Conservation (phyloP, 1,140 invertebrate genomes). For the Megalopta genalis region DNA sequence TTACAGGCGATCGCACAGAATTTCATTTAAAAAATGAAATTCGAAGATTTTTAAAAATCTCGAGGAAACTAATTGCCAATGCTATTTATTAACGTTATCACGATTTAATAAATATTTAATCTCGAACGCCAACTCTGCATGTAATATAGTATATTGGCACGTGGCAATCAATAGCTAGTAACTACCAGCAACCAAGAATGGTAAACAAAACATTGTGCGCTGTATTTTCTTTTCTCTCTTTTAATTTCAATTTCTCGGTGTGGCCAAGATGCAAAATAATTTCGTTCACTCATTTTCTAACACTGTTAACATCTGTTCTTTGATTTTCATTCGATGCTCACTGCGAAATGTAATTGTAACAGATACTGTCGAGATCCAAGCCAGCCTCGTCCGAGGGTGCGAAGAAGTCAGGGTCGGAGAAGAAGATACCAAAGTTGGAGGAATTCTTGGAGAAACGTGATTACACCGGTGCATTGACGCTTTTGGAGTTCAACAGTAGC, state of each 20-base stretch:
- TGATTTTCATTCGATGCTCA: background rate
- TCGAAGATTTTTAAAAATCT: no score
- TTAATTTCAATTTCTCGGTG: background rate
- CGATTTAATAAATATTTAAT: background rate
- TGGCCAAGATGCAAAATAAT: background rate
- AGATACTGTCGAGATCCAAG: slow-evolving; percentile 88
- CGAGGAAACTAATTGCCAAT: no score
- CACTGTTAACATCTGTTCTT: background rate
- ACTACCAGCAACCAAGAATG: slow-evolving; percentile 45
- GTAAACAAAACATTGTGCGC: slow-evolving; percentile 32
- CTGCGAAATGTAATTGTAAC: background rate
- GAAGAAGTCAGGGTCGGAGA: slow-evolving; percentile 74
- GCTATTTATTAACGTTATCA: background rate
- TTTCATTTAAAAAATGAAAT: background rate
- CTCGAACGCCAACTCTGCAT: background rate
- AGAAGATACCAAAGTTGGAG: slow-evolving; percentile 89
- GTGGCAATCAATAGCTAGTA: slow-evolving; percentile 29
- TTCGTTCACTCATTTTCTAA: no score
- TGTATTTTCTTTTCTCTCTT: background rate
- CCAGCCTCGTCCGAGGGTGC: slow-evolving; percentile 81
- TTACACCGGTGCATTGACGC: slow-evolving; percentile 95
- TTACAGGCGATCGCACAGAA: background rate
- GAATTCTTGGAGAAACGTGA: slow-evolving; percentile 94
- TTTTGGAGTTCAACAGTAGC: slow-evolving; percentile 88
- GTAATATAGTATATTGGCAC: background rate